Evolutionary conservation across 2,113 vertebrate species (phyloP), one percentile per base, ranked within the genome.

Genomic region (Numida meleagris): DNA sequence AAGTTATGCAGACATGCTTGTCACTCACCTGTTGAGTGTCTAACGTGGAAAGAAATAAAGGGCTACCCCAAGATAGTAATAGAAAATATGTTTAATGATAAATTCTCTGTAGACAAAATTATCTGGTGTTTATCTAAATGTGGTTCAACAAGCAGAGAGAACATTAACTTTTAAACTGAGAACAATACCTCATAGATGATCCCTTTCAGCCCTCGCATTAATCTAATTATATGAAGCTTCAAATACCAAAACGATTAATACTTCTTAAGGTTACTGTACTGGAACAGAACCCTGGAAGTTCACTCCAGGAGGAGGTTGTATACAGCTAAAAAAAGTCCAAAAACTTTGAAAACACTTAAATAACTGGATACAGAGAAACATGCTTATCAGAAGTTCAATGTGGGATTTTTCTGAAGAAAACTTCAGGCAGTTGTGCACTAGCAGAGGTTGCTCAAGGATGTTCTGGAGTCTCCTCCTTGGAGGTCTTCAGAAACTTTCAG

Each of bases 141-240:
- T 31, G 13, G 10, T 65, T 72, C 58, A 82, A 38, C 31, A 75
- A 83, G 4, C 48, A 82, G 61, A 78, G 40, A 57, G 29, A 63
- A 90, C 14, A 34, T 9, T 82, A 76, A 59, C 68, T 86, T 88
- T 88, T 85, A 89, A 66, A 77, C 68, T 48, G 55, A 66, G 86
- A 94, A 80, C n/a, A 86, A 88, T 71, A 55, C 88, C 76, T 91
- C 57, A 50, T 92, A 50, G 68, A 63, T 63, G 33, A 70, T 67
- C 65, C 51, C 46, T 94, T 88, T 83, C 80, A 95, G 68, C 38
- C 61, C 72, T 72, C 57, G 9, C 6, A 0, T 58, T 34, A 38
- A 78, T 86, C 38, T 90, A 86, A 80, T 94, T 83, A 81, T 77
- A 83, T 73, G 76, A 92, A 90, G 57, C 61, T 90, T 83, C 72